Conservation (phyloP, 1,140 invertebrate genomes). For the Dufourea novaeangliae region DNA sequence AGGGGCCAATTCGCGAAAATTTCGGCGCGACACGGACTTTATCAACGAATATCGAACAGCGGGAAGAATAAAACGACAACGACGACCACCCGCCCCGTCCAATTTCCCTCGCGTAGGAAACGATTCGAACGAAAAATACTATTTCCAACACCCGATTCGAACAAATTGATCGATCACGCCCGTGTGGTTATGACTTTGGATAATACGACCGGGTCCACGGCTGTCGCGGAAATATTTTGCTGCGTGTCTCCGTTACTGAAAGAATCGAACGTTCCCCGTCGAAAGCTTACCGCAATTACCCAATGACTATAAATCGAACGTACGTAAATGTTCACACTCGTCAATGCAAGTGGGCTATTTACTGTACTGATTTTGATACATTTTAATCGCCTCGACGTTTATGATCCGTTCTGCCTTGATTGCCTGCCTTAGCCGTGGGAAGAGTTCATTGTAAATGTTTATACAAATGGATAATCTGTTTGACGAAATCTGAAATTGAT, state of each 20-base stretch:
- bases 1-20: neutral
- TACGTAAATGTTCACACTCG: too few relatives aligned
- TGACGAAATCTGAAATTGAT: too few relatives aligned
- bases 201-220: neutral
- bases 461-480: too few relatives aligned
- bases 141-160: constrained; percentile 36
- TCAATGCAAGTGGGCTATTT: too few relatives aligned
- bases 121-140: constrained; percentile 25
- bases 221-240: neutral
- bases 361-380: too few relatives aligned
- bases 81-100: neutral
- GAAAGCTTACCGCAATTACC: neutral
- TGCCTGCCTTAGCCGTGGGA: too few relatives aligned
- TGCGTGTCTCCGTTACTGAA: too few relatives aligned
- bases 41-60: constrained; percentile 15
- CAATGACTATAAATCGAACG: too few relatives aligned
- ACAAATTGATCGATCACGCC: constrained; percentile 25
- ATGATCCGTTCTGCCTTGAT: too few relatives aligned
- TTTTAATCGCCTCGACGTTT: too few relatives aligned
- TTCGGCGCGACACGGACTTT: constrained; percentile 1
- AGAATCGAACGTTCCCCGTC: neutral
- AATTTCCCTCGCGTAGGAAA: constrained; percentile 21
- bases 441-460: too few relatives aligned
- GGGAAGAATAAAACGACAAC: constrained; percentile 7
- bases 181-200: neutral